Conservation (phyloP, 2,797 vertebrate species). For the Lacerta viridis region DNA sequence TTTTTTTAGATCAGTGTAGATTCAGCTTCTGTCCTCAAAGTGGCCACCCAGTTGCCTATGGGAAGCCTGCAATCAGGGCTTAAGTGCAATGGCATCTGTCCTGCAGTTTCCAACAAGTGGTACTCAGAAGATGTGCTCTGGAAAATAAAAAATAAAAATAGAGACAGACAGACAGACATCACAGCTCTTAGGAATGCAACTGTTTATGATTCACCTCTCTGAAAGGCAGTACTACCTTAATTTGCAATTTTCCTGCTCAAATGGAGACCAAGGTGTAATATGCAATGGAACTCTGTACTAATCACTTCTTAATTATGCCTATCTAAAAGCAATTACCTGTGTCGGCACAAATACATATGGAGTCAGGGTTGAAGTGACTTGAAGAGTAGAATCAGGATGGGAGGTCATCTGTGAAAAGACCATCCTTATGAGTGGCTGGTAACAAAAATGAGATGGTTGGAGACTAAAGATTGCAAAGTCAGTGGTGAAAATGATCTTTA, state of each 20-base stretch:
- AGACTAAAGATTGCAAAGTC: background rate
- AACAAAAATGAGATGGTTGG: background rate
- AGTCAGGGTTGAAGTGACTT: conserved; percentile 79
- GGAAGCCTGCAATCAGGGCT: too few species aligned
- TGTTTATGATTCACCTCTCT: conserved; percentile 80
- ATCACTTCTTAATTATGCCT: conserved; percentile 87
- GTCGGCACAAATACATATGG: conserved; percentile 78
- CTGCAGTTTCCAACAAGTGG: too few species aligned
- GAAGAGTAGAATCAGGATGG: conserved; percentile 66
- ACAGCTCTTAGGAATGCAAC: conserved; percentile 79
- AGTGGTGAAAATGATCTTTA: background rate
- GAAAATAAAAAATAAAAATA: conserved; percentile 65
- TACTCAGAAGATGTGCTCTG: conserved; percentile 44
- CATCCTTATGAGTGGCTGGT: background rate
- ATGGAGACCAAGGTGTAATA: conserved; percentile 84
- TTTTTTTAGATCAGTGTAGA: too few species aligned
- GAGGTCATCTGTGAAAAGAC: conserved; percentile 67
- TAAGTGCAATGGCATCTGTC: too few species aligned
- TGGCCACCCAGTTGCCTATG: too few species aligned
- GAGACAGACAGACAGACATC: conserved; percentile 62
- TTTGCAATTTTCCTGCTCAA: conserved; percentile 85
- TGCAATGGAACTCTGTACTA: conserved; percentile 84
- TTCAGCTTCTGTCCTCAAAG: too few species aligned
- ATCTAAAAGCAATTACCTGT: conserved; percentile 87
- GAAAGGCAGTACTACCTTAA: conserved; percentile 83